phyloP scores from a whole-genome alignment of 2,797 vertebrate genomes.

The Gobionotothen gibberifrons region DNA sequence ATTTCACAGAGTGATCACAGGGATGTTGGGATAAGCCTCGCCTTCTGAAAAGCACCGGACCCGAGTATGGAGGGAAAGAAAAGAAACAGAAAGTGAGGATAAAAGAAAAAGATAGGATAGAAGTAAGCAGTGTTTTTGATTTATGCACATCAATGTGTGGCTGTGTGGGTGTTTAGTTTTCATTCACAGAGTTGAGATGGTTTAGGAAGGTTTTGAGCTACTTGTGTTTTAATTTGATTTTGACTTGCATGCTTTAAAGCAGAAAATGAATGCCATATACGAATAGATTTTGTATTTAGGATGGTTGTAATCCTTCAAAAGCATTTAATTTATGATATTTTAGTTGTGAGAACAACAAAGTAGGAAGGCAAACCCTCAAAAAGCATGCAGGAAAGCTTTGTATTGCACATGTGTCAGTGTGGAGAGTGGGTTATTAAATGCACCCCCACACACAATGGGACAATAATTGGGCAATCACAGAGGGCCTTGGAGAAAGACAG shows the following conservation, averaged over 20 bases:
- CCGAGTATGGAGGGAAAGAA: slow-evolving; percentile 31
- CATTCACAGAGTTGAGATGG: slow-evolving; percentile 1
- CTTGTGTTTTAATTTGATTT: slow-evolving; percentile 14
- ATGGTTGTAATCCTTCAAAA: slow-evolving; percentile 1
- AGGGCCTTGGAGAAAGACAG: slow-evolving; percentile 18
- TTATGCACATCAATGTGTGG: slow-evolving; percentile 15
- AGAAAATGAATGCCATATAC: not conserved
- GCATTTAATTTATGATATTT: not conserved
- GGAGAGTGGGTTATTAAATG: slow-evolving; percentile 7
- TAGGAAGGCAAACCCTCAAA: not conserved
- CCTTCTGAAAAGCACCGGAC: slow-evolving; percentile 30
- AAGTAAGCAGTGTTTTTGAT: slow-evolving; percentile 29
- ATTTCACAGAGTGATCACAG: slow-evolving; percentile 8
- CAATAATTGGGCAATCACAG: slow-evolving; percentile 32
- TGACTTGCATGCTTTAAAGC: slow-evolving; percentile 8
- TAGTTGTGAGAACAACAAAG: not conserved
- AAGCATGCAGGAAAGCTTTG: slow-evolving; percentile 7
- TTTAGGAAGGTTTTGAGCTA: slow-evolving; percentile 42
- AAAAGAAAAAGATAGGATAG: slow-evolving; percentile 30
- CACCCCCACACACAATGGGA: slow-evolving; percentile 17
- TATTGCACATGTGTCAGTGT: slow-evolving; percentile 17
- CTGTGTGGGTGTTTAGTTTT: slow-evolving; percentile 5
- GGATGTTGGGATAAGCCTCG: slow-evolving; percentile 65
- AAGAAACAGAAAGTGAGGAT: slow-evolving; percentile 69
- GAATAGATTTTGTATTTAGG: not conserved